These are phyloP conservation scores for Antechinus flavipes DNA, from an alignment of 2,113 vertebrate species.

Conservation along the genomic window DNA sequence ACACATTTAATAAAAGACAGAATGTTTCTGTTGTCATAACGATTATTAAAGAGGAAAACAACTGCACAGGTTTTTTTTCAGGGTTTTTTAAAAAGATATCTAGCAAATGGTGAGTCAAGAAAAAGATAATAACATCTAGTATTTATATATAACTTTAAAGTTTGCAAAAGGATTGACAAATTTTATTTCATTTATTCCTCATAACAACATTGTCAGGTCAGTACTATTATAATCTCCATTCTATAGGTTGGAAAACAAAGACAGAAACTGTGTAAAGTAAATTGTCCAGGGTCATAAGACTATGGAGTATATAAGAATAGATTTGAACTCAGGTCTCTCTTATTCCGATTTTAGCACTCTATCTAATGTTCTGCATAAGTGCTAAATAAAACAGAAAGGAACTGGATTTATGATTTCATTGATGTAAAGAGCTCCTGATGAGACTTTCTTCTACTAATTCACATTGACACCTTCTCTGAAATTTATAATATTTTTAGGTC, in stretches of 20 bases:
- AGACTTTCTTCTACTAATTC: not conserved
- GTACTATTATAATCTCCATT: not conserved
- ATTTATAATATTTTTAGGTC: not conserved
- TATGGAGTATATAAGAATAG: not conserved
- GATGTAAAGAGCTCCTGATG: not conserved
- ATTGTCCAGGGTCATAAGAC: not conserved
- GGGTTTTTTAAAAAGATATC: slow-evolving; percentile 53
- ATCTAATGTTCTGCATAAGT: not conserved
- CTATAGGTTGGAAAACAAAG: not conserved
- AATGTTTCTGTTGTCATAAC: slow-evolving; percentile 64
- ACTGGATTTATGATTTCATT: not conserved
- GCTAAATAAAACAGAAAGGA: not conserved
- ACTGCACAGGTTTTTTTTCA: slow-evolving; percentile 47
- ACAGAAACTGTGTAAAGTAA: not conserved
- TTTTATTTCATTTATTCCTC: not conserved
- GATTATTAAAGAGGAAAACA: slow-evolving; percentile 56
- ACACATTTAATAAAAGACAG: slow-evolving; percentile 66
- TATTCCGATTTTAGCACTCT: not conserved
- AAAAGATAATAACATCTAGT: not conserved
- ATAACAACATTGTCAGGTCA: not conserved
- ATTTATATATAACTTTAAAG: not conserved
- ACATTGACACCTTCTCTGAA: not conserved
- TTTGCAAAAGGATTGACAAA: not conserved
- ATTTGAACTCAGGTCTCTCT: not conserved
- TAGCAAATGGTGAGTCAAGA: slow-evolving; percentile 3